Conservation (phyloP, 2,888 invertebrate species). For the Habrosyne pyritoides region DNA sequence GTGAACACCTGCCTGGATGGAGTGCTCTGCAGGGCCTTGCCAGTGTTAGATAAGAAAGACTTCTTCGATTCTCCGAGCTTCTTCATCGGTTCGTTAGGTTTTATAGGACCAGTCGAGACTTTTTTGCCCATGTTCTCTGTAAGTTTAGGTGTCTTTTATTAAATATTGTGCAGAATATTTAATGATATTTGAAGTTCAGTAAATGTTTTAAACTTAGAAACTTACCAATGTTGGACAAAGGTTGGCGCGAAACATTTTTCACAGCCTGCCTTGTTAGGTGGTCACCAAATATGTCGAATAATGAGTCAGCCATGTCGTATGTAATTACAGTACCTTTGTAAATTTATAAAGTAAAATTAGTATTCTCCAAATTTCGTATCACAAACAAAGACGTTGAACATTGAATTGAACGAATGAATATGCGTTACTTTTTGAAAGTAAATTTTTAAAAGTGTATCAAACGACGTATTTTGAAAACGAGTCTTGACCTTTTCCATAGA, state of each 20-base stretch:
- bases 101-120: constrained; percentile 56
- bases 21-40: constrained; percentile 66
- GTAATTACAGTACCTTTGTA: constrained; percentile 1
- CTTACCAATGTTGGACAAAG: constrained; percentile 67
- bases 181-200: no score
- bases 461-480: no score
- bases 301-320: constrained; percentile 61
- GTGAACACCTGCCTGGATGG: constrained; percentile 62
- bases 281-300: constrained; percentile 72
- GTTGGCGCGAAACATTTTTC: constrained; percentile 70
- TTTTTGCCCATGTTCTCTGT: constrained; percentile 73
- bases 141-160: neutral
- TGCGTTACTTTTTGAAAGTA: no score
- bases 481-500: no score
- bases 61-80: constrained; percentile 63
- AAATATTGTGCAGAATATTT: no score
- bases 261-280: constrained; percentile 54
- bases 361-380: no score
- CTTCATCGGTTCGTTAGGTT: constrained; percentile 68
- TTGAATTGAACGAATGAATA: no score
- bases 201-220: no score
- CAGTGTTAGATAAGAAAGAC: constrained; percentile 67
- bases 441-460: no score
- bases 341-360: constrained; percentile 19
- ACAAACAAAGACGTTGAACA: no score